A percentile compares a stretch with the other conserved stretches of the same genome.
phyloP scores from a whole-genome alignment of 2,113 vertebrate species.

The Centropristis striata region DNA sequence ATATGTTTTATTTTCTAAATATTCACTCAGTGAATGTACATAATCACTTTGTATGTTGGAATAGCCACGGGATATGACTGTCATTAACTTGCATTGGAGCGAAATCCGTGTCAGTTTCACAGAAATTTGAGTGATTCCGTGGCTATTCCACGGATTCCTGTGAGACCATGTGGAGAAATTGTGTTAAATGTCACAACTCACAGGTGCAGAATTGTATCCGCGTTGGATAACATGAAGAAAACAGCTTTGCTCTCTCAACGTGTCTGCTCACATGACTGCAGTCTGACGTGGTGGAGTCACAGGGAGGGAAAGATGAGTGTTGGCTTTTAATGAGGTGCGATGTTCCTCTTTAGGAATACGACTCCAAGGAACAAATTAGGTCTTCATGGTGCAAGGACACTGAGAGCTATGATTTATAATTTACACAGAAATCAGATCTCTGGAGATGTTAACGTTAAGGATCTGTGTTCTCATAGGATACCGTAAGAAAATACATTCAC shows the following conservation, averaged over 20 bases:
- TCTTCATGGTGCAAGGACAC: conserved; percentile 28
- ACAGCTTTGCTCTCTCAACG: conserved; percentile 36
- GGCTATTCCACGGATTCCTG: no score
- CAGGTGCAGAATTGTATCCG: conserved; percentile 15
- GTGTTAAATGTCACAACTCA: neutral
- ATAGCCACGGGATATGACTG: no score
- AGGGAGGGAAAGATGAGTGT: conserved; percentile 50
- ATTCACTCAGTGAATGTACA: no score
- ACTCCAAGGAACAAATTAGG: conserved; percentile 36
- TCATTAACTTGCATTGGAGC: no score
- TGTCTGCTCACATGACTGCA: conserved; percentile 40
- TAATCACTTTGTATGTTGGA: no score
- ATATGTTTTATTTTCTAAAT: no score
- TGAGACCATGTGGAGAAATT: conserved; percentile 2
- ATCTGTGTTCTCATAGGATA: neutral
- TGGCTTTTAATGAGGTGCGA: conserved; percentile 72
- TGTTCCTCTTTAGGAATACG: conserved; percentile 65
- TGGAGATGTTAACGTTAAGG: neutral
- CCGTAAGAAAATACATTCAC: neutral
- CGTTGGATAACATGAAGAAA: conserved; percentile 4
- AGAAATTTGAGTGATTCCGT: no score
- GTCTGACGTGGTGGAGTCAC: conserved; percentile 31
- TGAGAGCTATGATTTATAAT: conserved; percentile 20
- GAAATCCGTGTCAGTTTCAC: no score
- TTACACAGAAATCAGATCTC: conserved; percentile 14